Percentiles rank a stretch among this genome's conserved stretches.
phyloP scores from a whole-genome alignment of 2,113 vertebrate genomes.

The Ahaetulla prasina region DNA sequence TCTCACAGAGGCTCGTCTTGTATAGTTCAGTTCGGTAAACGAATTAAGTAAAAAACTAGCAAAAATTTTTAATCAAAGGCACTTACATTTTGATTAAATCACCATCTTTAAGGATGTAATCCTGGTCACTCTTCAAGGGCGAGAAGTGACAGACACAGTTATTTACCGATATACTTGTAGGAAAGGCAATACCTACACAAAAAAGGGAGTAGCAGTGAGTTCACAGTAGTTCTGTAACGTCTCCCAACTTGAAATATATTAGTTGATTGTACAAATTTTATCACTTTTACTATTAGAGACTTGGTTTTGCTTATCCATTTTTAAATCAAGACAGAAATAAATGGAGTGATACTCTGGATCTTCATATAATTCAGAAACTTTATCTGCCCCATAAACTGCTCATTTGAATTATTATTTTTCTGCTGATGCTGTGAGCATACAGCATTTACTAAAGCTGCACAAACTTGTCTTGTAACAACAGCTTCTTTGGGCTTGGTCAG shows the following conservation, averaged over 20 bases:
- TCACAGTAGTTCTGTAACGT: not conserved
- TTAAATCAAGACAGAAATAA: not conserved
- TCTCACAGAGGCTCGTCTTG: not conserved
- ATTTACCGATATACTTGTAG: conserved; percentile 95
- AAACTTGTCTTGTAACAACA: not conserved
- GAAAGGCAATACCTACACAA: conserved; percentile 88
- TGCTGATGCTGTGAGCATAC: not conserved
- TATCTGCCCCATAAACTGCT: not conserved
- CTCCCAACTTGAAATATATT: not conserved
- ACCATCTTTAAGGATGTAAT: conserved; percentile 88
- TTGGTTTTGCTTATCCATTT: not conserved
- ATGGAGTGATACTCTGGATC: not conserved
- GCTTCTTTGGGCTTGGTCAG: not conserved
- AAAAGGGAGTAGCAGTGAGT: accelerated
- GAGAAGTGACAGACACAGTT: conserved; percentile 99
- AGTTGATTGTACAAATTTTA: not conserved
- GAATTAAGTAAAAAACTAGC: not conserved
- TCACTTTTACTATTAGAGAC: not conserved
- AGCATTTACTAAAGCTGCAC: not conserved
- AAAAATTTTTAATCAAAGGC: accelerated
- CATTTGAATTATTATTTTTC: not conserved
- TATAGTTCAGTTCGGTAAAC: not conserved
- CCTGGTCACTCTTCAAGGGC: conserved; percentile 93
- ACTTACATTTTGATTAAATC: conserved; percentile 95
- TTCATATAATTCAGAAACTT: not conserved